Percentiles rank a stretch among this genome's conserved stretches.
Conservation (phyloP, 1,140 invertebrate genomes). For the Mactra quadrangularis region DNA sequence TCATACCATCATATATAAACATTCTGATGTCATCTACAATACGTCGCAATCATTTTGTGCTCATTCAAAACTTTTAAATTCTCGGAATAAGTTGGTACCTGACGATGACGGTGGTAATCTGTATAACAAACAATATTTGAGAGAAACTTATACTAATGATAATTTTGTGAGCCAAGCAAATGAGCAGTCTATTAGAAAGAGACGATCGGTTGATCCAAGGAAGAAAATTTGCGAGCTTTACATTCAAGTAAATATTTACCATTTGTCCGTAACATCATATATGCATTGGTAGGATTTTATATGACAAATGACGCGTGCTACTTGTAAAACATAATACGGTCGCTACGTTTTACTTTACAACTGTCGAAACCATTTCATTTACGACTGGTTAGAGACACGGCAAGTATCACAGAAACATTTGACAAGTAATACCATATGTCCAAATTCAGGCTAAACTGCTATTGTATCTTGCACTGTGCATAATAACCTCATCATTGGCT, state of each 20-base stretch:
- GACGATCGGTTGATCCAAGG: slow-evolving; percentile 90
- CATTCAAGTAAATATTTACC: slow-evolving; percentile 85
- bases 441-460: too few relatives aligned
- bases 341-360: too few relatives aligned
- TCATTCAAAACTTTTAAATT: slow-evolving; percentile 17
- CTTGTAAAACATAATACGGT: too few relatives aligned
- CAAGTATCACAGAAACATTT: too few relatives aligned
- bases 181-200: too few relatives aligned
- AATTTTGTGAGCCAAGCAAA: slow-evolving; percentile 13
- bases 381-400: too few relatives aligned
- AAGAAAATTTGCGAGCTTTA: slow-evolving; percentile 93
- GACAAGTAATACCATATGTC: too few relatives aligned
- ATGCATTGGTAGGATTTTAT: background rate
- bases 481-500: too few relatives aligned
- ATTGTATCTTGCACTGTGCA: too few relatives aligned
- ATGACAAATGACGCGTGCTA: too few relatives aligned
- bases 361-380: too few relatives aligned
- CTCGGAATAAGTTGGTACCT: background rate
- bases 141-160: slow-evolving; percentile 1
- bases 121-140: background rate
- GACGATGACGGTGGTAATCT: background rate
- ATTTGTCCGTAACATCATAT: too few relatives aligned
- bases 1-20: slow-evolving; percentile 93
- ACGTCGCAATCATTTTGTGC: background rate
- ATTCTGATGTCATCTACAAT: slow-evolving; percentile 88